phyloP scores from a whole-genome alignment of 2,113 vertebrate species.

The Etheostoma cragini region DNA sequence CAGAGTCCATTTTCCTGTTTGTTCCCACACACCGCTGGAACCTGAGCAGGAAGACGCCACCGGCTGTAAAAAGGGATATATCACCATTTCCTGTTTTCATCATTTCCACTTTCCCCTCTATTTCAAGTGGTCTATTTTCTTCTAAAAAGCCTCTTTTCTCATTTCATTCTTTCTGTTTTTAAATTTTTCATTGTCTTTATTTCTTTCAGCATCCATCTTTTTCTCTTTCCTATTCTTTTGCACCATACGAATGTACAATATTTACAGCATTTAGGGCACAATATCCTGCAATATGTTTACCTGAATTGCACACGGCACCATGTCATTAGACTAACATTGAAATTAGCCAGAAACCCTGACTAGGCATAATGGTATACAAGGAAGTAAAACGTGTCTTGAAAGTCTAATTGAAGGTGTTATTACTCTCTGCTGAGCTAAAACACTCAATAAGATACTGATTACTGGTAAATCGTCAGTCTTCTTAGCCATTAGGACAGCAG shows the following conservation, averaged over 20 bases:
- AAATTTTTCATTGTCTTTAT: constrained; percentile 19
- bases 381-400: constrained; percentile 42
- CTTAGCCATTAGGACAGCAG: constrained; percentile 67
- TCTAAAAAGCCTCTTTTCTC: constrained; percentile 24
- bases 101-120: constrained; percentile 16
- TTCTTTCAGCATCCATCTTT: neutral
- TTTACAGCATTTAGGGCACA: constrained; percentile 32
- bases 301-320: constrained; percentile 28
- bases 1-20: constrained; percentile 56
- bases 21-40: constrained; percentile 42
- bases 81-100: constrained; percentile 58
- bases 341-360: constrained; percentile 66
- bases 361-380: constrained; percentile 55
- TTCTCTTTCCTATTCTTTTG: neutral
- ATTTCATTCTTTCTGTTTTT: constrained; percentile 22
- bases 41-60: constrained; percentile 48
- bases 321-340: constrained; percentile 42
- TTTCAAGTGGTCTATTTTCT: constrained; percentile 27
- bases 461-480: constrained; percentile 69
- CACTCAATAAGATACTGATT: constrained; percentile 70
- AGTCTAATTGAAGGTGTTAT: constrained; percentile 66
- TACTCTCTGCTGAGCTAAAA: constrained; percentile 66
- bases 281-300: constrained; percentile 10
- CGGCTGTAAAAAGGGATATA: constrained; percentile 39
- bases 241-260: constrained; percentile 11